These are phyloP conservation scores for Falco cherrug DNA, from an alignment of 2,797 vertebrate species.

Conservation along the genomic window DNA sequence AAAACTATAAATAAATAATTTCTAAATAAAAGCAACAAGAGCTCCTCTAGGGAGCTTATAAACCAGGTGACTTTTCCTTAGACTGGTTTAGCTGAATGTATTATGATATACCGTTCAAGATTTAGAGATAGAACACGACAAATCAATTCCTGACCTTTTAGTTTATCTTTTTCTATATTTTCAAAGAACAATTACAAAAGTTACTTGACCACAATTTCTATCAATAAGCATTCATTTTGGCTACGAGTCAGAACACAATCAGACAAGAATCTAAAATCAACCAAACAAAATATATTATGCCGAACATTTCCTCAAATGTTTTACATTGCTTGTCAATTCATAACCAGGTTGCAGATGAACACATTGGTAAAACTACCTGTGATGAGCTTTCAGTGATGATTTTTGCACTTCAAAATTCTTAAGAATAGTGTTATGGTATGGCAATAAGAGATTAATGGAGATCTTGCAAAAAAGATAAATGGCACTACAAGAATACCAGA, in stretches of 20 bases:
- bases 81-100: neutral
- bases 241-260: slow-evolving; percentile 11
- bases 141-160: neutral
- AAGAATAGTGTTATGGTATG: slow-evolving; percentile 59
- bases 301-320: neutral
- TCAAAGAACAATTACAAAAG: neutral
- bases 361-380: neutral
- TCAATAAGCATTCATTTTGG: neutral
- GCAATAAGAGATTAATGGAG: slow-evolving; percentile 76
- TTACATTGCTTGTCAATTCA: neutral
- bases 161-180: neutral
- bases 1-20: neutral
- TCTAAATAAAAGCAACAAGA: neutral
- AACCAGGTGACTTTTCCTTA: neutral
- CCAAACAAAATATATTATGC: neutral
- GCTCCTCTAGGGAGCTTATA: neutral
- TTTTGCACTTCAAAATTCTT: slow-evolving; percentile 70
- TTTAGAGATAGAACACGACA: neutral
- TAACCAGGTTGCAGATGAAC: neutral
- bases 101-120: neutral
- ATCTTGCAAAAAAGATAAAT: slow-evolving; percentile 79
- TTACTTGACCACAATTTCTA: neutral
- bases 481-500: slow-evolving; percentile 66
- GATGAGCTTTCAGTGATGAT: slow-evolving; percentile 54
- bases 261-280: neutral